Base-by-base conservation (phyloP, 2,113 vertebrate species). In the Clarias gariepinus region DNA sequence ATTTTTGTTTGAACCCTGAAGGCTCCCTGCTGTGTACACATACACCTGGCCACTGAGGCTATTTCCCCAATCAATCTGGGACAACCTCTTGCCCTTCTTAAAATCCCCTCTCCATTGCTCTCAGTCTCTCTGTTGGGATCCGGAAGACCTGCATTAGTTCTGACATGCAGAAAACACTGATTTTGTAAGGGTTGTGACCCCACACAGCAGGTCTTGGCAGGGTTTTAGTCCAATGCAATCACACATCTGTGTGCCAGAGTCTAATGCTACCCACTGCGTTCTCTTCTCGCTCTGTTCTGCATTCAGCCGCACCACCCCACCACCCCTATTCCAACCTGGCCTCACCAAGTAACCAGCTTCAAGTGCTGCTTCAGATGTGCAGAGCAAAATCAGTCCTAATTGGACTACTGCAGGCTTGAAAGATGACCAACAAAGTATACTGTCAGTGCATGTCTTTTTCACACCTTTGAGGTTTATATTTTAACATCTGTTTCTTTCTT, bases 101-200 rank as follows among this genome's bases (percentile, higher is more conserved):
- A 63, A 60, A 79, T 73, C 78, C 77, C 33, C 73, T 74, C 52
- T 81, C 80, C 8, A 76, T 84, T 53, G 10, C 71, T 66, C 53
- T 73, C 25, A 36, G 64, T 41, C 58, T 87, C 89, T 82, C 88
- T 91, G 92, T 92, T 93, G 82, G 92, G 90, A 90, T 88, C 93
- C 89, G 91, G 89, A 90, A 90, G 87, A 91, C 85, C 88, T 93
- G 92, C 95, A 96, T 96, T 96, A 95, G 94, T 93, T 92, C 93
- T 95, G 96, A 96, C 96, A 96, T 94, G 94, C 90, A 95, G 92
- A 95, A 36, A 96, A 94, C 95, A 95, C 95, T 96, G 95, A 96
- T 96, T 96, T 96, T 96, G 96, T 96, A 96, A 97, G 94, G 96
- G 96, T 96, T 93, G 74, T 89, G 93, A 94, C 94, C 95, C 64